Evolutionary conservation across 2,888 invertebrate genomes (phyloP).

Genomic region (Agriopis marginaria): DNA sequence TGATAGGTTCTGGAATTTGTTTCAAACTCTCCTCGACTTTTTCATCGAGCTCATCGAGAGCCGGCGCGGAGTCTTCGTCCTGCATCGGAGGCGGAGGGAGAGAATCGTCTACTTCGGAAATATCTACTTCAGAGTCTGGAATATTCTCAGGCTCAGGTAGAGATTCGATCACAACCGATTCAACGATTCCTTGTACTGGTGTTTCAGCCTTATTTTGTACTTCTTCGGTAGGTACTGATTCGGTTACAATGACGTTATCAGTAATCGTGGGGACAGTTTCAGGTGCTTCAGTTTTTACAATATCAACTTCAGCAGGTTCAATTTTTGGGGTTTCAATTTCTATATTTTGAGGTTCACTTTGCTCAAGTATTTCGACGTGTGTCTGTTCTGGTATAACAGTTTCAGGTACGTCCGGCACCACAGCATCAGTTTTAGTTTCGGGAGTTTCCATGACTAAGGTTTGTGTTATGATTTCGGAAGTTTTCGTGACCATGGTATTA

Average conservation of each 20-base stretch:
- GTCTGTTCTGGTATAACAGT: constrained; percentile 18
- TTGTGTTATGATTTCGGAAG: constrained; percentile 14
- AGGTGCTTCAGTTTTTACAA: constrained; percentile 19
- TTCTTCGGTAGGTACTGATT: constrained; percentile 10
- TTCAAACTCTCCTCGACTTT: constrained; percentile 43
- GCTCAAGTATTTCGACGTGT: constrained; percentile 24
- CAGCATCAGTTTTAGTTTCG: constrained; percentile 15
- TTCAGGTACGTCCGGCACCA: not conserved
- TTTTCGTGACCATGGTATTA: constrained; percentile 1
- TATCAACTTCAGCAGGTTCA: constrained; percentile 19
- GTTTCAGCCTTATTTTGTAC: constrained; percentile 20
- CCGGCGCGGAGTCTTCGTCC: constrained; percentile 45
- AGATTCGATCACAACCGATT: constrained; percentile 7
- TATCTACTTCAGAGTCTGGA: constrained; percentile 33
- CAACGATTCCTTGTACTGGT: constrained; percentile 10
- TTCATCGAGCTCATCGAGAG: constrained; percentile 42
- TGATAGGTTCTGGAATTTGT: constrained; percentile 41
- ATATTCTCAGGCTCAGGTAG: constrained; percentile 20
- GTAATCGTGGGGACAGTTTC: constrained; percentile 5
- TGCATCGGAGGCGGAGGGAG: constrained; percentile 60
- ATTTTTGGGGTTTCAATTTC: constrained; percentile 27
- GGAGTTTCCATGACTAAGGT: constrained; percentile 3
- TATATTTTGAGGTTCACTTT: constrained; percentile 18
- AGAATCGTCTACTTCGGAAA: constrained; percentile 54
- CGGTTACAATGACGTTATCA: constrained; percentile 9